Evolutionary conservation across 1,140 invertebrate genomes (phyloP).

Genomic region (Drosophila nigromelanica): DNA sequence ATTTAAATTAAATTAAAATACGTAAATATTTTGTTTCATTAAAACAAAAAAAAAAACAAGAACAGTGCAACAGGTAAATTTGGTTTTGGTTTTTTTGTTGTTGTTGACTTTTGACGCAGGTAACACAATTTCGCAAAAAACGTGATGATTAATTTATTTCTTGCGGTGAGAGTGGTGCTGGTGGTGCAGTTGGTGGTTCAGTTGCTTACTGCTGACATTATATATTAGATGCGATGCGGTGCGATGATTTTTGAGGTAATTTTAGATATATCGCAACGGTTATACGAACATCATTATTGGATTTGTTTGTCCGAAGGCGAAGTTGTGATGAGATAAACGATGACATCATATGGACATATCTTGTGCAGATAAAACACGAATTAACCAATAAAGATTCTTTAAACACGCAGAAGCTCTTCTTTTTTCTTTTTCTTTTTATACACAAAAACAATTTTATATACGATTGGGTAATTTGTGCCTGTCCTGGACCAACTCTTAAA

Average conservation of each 20-base stretch:
- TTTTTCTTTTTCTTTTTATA: constrained; percentile 2
- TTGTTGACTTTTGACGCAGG: constrained; percentile 25
- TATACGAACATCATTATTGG: constrained; percentile 35
- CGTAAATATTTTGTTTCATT: constrained; percentile 26
- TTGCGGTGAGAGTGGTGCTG: constrained; percentile 25
- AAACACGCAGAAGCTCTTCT: constrained; percentile 1
- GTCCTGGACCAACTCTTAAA: constrained; percentile 2
- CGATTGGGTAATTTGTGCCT: constrained; percentile 3
- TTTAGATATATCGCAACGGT: constrained; percentile 34
- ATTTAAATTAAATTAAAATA: constrained; percentile 72
- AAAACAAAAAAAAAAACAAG: background rate
- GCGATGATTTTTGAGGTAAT: constrained; percentile 5
- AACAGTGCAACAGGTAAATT: constrained; percentile 44
- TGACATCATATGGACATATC: constrained; percentile 1
- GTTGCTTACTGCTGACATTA: constrained; percentile 1
- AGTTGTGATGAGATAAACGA: background rate
- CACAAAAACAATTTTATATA: constrained; percentile 22
- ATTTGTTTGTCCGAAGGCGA: constrained; percentile 7
- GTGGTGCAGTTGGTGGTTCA: constrained; percentile 7
- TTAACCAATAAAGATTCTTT: constrained; percentile 4
- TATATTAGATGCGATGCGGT: constrained; percentile 19
- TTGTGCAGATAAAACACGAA: constrained; percentile 1
- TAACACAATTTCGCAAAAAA: constrained; percentile 56
- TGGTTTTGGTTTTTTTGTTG: constrained; percentile 4
- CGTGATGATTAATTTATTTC: constrained; percentile 34